A percentile compares a stretch with the other conserved stretches of the same genome.
Conservation (phyloP, 2,113 vertebrate species). For the Cnemophilus loriae region DNA sequence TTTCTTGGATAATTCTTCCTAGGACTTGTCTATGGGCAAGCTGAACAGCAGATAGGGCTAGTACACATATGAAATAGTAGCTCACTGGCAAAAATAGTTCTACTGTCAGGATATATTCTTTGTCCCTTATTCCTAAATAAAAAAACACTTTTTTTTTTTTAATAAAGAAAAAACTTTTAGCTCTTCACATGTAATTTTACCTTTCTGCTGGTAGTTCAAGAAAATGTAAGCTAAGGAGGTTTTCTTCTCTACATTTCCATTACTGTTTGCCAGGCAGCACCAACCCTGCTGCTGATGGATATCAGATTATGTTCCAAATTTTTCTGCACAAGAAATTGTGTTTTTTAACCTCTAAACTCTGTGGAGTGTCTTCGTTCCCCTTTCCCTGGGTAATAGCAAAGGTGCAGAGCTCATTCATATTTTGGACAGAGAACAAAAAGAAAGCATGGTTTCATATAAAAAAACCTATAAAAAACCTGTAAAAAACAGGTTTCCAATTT, state of each 20-base stretch:
- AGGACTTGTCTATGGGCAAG: neutral
- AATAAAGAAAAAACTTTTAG: neutral
- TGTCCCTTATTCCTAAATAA: neutral
- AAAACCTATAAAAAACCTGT: neutral
- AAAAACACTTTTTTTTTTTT: neutral
- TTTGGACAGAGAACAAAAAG: neutral
- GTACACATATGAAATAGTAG: neutral
- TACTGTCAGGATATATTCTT: neutral
- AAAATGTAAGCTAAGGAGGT: neutral
- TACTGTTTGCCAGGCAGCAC: neutral
- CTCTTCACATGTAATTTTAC: neutral
- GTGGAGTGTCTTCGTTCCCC: neutral
- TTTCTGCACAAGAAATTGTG: neutral
- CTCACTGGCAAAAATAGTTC: neutral
- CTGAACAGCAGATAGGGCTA: neutral
- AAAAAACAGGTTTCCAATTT: neutral
- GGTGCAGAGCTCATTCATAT: neutral
- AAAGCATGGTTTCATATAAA: neutral
- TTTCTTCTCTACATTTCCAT: neutral
- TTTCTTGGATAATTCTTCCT: neutral
- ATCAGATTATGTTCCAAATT: neutral
- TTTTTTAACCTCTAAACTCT: neutral
- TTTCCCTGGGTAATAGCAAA: neutral
- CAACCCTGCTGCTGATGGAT: neutral
- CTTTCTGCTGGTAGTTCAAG: neutral